phyloP scores from a whole-genome alignment of 2,797 vertebrate species.

The Xyrichtys novacula region DNA sequence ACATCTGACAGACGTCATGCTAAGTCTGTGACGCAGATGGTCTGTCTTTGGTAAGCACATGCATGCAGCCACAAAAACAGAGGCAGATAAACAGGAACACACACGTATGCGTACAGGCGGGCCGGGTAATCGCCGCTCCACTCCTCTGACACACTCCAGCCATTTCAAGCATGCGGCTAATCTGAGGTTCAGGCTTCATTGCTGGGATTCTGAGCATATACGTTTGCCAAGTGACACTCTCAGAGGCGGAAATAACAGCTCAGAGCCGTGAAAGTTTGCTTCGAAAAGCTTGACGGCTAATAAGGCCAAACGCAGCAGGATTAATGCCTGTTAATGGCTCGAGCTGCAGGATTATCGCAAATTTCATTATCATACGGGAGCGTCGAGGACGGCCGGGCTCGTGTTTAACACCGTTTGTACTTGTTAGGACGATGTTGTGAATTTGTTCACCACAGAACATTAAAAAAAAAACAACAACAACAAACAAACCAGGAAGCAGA shows the following conservation, averaged over 20 bases:
- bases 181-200: constrained; percentile 35
- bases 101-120: constrained; percentile 41
- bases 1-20: constrained; percentile 51
- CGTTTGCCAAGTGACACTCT: constrained; percentile 44
- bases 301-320: constrained; percentile 63
- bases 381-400: constrained; percentile 18
- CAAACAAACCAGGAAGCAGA: too few relatives aligned
- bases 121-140: constrained; percentile 24
- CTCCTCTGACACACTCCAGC: constrained; percentile 41
- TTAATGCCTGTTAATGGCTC: constrained; percentile 57
- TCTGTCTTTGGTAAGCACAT: constrained; percentile 49
- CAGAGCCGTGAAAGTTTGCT: constrained; percentile 45
- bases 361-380: constrained; percentile 38
- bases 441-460: constrained; percentile 33
- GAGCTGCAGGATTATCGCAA: constrained; percentile 49
- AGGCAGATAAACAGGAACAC: constrained; percentile 52
- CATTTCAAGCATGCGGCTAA: constrained; percentile 53
- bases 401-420: background rate
- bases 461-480: background rate
- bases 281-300: constrained; percentile 48
- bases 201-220: constrained; percentile 31
- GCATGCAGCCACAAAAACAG: constrained; percentile 35
- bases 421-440: constrained; percentile 15
- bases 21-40: constrained; percentile 69
- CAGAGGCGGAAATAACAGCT: constrained; percentile 51